Evolutionary conservation across 1,140 invertebrate genomes (phyloP).

Genomic region (Philopotamus ludificatus): DNA sequence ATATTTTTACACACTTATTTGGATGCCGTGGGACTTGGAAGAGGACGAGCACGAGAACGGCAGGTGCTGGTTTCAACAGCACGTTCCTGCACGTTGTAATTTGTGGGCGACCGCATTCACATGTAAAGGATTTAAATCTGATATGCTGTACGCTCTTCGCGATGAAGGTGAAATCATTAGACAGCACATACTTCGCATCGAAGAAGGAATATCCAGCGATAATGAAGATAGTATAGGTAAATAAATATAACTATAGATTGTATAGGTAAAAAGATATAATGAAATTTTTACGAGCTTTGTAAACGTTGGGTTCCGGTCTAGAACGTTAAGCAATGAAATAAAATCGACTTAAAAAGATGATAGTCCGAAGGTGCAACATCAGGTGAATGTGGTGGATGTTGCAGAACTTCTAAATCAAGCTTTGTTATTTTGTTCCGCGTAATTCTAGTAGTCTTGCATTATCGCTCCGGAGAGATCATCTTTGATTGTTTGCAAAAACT

Average conservation of each 20-base stretch:
- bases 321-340: too few species aligned
- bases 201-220: slow-evolving; percentile 32
- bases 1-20: slow-evolving; percentile 38
- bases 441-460: too few species aligned
- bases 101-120: slow-evolving; percentile 25
- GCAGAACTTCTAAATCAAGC: too few species aligned
- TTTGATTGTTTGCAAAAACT: too few species aligned
- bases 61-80: slow-evolving; percentile 33
- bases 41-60: slow-evolving; percentile 20
- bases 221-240: slow-evolving; percentile 22
- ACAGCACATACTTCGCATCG: slow-evolving; percentile 12
- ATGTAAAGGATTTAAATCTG: neutral
- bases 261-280: neutral
- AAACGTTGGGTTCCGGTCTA: too few species aligned
- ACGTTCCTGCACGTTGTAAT: slow-evolving; percentile 30
- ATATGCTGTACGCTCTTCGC: slow-evolving; percentile 6
- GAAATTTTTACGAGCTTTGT: neutral
- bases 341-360: too few species aligned
- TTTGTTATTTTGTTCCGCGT: too few species aligned
- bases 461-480: too few species aligned
- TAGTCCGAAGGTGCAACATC: too few species aligned
- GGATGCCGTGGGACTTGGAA: slow-evolving; percentile 39
- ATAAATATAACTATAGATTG: neutral
- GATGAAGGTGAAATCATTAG: slow-evolving; percentile 24
- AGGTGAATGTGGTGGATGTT: too few species aligned